Evolutionary conservation across 2,113 vertebrate species (phyloP).

Genomic region (Nycticorax nycticorax): DNA sequence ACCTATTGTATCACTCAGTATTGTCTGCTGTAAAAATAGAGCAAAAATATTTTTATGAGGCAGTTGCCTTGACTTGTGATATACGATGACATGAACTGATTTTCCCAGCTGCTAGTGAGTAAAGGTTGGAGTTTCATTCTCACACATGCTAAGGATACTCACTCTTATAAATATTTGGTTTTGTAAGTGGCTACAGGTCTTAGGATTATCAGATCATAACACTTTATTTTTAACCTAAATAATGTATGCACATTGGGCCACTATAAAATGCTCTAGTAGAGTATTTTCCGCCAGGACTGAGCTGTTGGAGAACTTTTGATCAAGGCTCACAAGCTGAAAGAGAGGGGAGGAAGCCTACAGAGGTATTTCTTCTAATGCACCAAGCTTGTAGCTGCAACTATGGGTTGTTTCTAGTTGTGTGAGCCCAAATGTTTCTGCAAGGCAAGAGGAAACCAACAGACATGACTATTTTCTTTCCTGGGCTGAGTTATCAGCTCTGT

Average conservation of each 20-base stretch:
- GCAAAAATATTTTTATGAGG: not conserved
- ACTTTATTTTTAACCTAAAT: not conserved
- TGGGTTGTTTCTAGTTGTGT: not conserved
- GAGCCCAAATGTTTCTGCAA: not conserved
- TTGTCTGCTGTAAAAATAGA: not conserved
- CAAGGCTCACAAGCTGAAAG: not conserved
- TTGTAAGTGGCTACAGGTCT: not conserved
- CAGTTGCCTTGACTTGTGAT: not conserved
- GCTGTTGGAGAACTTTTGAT: not conserved
- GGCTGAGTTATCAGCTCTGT: not conserved
- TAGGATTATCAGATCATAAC: not conserved
- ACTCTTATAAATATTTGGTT: not conserved
- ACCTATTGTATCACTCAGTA: not conserved
- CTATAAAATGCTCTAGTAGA: not conserved
- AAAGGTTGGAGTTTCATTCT: not conserved
- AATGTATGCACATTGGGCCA: not conserved
- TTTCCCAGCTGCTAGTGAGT: not conserved
- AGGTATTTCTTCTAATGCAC: not conserved
- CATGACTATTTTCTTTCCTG: not conserved
- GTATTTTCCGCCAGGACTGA: not conserved
- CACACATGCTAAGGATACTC: not conserved
- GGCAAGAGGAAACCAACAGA: not conserved
- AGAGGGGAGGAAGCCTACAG: not conserved
- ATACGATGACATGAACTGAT: not conserved
- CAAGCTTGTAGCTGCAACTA: not conserved